phyloP scores from a whole-genome alignment of 2,797 vertebrate genomes.

The Pangasius djambal region DNA sequence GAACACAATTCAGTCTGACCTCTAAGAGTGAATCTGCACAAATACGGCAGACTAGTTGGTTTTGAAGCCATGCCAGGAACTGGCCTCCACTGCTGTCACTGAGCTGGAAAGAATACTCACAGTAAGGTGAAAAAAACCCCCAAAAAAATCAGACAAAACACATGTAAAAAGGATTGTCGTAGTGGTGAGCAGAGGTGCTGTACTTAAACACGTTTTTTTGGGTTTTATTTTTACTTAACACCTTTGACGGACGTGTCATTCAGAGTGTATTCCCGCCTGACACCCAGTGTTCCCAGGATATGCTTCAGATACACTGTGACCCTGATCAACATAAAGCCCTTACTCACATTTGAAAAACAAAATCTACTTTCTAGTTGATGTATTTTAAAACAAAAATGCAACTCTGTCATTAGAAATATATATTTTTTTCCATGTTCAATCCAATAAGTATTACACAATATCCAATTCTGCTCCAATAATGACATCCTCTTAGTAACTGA shows the following conservation, averaged over 20 bases:
- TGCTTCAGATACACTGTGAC: neutral
- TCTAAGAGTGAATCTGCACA: conserved; percentile 28
- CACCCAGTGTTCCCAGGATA: neutral
- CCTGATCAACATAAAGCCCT: neutral
- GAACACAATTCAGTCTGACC: conserved; percentile 34
- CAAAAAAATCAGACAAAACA: neutral
- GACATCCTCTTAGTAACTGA: neutral
- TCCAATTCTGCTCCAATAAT: neutral
- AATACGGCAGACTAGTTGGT: conserved; percentile 21
- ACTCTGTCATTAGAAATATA: neutral
- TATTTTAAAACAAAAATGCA: neutral
- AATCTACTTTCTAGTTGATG: neutral
- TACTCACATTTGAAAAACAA: neutral
- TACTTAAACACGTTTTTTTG: neutral
- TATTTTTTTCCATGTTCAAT: neutral
- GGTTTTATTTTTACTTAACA: neutral
- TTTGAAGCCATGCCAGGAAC: conserved; percentile 35
- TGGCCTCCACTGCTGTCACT: neutral
- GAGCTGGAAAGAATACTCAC: conserved; percentile 11
- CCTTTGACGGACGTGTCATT: neutral
- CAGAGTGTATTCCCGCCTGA: neutral
- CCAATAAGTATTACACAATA: neutral
- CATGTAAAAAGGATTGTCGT: neutral
- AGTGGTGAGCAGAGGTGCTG: too few species aligned
- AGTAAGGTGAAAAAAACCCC: neutral